phyloP scores from a whole-genome alignment of 2,888 invertebrate species.

The Fabriciana adippe region DNA sequence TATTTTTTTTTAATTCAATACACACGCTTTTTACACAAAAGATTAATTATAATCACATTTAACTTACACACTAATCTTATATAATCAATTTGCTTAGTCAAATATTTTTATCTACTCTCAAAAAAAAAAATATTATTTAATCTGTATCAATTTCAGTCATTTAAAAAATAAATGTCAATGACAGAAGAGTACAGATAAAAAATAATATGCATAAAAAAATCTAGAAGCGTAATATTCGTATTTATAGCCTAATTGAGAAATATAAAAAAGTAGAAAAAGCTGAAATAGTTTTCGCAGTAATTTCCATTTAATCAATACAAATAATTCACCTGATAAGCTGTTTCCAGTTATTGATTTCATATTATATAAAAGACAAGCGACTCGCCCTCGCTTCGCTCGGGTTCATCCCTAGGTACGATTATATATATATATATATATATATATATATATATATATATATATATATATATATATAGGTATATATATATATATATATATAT shows the following conservation, averaged over 20 bases:
- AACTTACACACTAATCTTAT: background rate
- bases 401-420: no score
- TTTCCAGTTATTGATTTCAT: no score
- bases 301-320: background rate
- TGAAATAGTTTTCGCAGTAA: background rate
- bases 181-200: constrained; percentile 1
- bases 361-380: no score
- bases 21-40: background rate
- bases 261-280: constrained; percentile 4
- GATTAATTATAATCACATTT: constrained; percentile 10
- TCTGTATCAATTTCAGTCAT: constrained; percentile 7
- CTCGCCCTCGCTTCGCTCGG: no score
- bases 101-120: background rate
- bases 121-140: background rate
- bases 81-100: background rate
- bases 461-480: no score
- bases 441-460: no score
- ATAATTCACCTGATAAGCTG: no score
- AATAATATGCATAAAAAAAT: constrained; percentile 14
- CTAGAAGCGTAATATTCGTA: constrained; percentile 12
- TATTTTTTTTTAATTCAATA: constrained; percentile 1
- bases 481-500: no score
- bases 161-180: constrained; percentile 13
- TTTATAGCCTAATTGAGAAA: background rate
- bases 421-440: no score